Conservation (phyloP, 2,888 invertebrate species). For the Tromatobia lineatoria region DNA sequence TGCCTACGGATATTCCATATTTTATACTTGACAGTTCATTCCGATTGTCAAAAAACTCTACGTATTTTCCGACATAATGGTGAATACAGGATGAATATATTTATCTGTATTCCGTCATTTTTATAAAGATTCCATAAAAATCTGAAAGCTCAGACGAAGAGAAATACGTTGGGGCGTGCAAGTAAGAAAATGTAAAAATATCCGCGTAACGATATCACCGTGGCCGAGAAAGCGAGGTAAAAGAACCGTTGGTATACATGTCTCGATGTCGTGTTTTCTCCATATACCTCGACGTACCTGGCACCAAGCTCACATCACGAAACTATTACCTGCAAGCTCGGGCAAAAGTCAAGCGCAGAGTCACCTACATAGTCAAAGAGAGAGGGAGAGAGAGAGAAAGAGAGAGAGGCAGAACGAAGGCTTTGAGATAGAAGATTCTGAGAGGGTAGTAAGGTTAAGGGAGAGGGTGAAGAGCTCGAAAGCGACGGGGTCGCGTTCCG, state of each 20-base stretch:
- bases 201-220: slow-evolving; percentile 51
- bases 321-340: slow-evolving; percentile 46
- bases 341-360: slow-evolving; percentile 44
- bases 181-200: slow-evolving; percentile 48
- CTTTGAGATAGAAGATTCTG: slow-evolving; percentile 33
- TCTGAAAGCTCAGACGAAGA: not conserved
- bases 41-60: too few species aligned
- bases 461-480: slow-evolving; percentile 52
- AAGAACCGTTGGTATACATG: slow-evolving; percentile 45
- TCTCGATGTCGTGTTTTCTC: slow-evolving; percentile 64
- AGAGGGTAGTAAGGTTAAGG: slow-evolving; percentile 50
- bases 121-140: not conserved
- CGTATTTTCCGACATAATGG: too few species aligned
- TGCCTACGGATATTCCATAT: too few species aligned
- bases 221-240: not conserved
- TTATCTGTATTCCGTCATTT: not conserved
- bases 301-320: slow-evolving; percentile 59
- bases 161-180: not conserved
- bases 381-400: not conserved
- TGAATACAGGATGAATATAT: not conserved
- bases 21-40: too few species aligned
- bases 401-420: not conserved
- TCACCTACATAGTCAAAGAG: not conserved
- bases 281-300: slow-evolving; percentile 62
- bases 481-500: slow-evolving; percentile 71